These are phyloP conservation scores for Tetramorium bicarinatum DNA, from an alignment of 2,888 invertebrate genomes.

Conservation along the genomic window DNA sequence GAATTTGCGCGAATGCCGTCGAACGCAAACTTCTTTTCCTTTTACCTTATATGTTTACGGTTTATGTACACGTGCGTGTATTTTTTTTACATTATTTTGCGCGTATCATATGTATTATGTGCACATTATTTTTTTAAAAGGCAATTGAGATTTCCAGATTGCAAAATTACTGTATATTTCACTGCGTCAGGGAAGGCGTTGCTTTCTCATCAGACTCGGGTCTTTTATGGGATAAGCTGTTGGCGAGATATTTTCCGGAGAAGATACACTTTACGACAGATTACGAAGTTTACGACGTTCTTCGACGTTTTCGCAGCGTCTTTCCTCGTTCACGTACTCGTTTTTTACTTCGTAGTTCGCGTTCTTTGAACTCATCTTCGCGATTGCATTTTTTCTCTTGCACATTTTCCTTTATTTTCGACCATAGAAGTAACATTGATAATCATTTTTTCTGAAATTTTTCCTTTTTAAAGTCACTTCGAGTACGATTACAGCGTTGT, in stretches of 20 bases:
- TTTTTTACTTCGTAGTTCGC: conserved; percentile 20
- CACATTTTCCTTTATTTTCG: conserved; percentile 13
- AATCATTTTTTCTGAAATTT: conserved; percentile 16
- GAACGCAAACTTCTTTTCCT: background rate
- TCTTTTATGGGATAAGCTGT: conserved; percentile 59
- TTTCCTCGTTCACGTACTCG: conserved; percentile 47
- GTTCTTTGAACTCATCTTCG: conserved; percentile 30
- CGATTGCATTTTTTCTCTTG: conserved; percentile 19
- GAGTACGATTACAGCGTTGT: background rate
- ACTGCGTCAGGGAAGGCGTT: background rate
- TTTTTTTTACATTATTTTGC: background rate
- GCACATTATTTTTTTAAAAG: background rate
- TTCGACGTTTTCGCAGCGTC: conserved; percentile 67
- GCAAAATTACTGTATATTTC: background rate
- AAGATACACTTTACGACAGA: conserved; percentile 82
- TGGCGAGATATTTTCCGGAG: conserved; percentile 66
- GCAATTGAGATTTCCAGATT: background rate
- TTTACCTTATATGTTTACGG: background rate
- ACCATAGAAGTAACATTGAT: background rate
- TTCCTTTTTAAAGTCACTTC: background rate
- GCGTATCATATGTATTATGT: background rate
- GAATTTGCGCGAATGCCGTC: background rate
- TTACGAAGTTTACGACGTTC: conserved; percentile 83
- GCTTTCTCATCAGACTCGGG: conserved; percentile 53
- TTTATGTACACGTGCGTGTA: background rate